Evolutionary conservation across 2,797 vertebrate genomes (phyloP).

Genomic region (Leuciscus waleckii): DNA sequence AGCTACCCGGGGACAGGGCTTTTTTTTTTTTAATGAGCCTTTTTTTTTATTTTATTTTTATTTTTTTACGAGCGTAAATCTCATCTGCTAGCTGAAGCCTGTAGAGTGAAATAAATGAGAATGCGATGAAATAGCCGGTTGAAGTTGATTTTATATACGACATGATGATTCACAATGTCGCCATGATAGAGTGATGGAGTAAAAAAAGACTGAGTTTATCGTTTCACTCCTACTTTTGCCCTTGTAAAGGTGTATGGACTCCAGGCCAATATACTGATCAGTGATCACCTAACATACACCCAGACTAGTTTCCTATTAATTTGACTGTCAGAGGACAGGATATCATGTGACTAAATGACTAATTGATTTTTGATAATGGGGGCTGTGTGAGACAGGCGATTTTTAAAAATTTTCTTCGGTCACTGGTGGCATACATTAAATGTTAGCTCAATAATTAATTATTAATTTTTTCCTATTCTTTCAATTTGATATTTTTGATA

Average conservation of each 20-base stretch:
- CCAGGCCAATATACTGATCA: slow-evolving; percentile 63
- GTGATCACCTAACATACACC: slow-evolving; percentile 64
- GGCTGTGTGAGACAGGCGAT: background rate
- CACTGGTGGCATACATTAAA: background rate
- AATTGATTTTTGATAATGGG: slow-evolving; percentile 54
- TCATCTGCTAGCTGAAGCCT: slow-evolving; percentile 25
- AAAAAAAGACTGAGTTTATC: background rate
- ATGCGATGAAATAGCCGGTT: slow-evolving; percentile 4
- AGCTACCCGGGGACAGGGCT: background rate
- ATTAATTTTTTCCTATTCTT: background rate
- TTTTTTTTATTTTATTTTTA: background rate
- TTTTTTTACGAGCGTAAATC: slow-evolving; percentile 14
- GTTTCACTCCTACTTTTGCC: slow-evolving; percentile 12
- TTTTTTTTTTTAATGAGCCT: slow-evolving; percentile 23
- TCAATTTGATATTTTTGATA: background rate
- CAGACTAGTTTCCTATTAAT: slow-evolving; percentile 40
- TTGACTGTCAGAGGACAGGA: slow-evolving; percentile 42
- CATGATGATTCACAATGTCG: slow-evolving; percentile 2
- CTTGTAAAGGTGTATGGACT: slow-evolving; percentile 75
- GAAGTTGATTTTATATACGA: background rate
- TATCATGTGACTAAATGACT: slow-evolving; percentile 47
- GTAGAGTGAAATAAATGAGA: slow-evolving; percentile 39
- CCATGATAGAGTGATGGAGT: background rate
- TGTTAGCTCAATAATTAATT: background rate
- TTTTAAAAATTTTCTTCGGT: background rate